A percentile compares a stretch with the other conserved stretches of the same genome.
Conservation (phyloP, 2,113 vertebrate genomes). For the Chloropsis hardwickii region DNA sequence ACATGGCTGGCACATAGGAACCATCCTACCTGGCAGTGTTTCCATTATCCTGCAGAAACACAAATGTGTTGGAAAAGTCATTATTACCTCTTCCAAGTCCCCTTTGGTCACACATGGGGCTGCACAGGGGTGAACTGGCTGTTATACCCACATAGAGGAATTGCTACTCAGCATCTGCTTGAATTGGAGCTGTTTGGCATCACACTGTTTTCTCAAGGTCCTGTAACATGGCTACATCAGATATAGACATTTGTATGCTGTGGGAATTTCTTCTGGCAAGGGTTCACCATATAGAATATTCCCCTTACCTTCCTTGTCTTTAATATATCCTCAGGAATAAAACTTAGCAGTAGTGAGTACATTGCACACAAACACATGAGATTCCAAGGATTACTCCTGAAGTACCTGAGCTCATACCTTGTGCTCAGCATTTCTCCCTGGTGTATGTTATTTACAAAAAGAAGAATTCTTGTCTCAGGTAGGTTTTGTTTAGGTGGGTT, state of each 20-base stretch:
- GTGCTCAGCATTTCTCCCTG: not conserved
- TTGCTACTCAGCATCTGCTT: not conserved
- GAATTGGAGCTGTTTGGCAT: not conserved
- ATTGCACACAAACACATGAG: not conserved
- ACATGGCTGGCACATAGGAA: fast-evolving
- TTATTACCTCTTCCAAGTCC: not conserved
- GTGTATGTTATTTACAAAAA: not conserved
- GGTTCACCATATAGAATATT: not conserved
- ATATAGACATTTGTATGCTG: not conserved
- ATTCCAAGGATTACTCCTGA: not conserved
- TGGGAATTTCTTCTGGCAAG: not conserved
- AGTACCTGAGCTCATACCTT: not conserved
- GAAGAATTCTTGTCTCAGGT: not conserved
- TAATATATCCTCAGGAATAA: not conserved
- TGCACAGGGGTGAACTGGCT: not conserved
- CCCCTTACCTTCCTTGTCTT: not conserved
- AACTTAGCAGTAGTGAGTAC: not conserved
- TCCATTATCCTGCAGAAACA: not conserved
- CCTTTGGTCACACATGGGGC: not conserved
- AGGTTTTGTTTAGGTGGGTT: not conserved
- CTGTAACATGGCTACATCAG: not conserved
- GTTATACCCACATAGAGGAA: not conserved
- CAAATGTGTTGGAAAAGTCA: not conserved
- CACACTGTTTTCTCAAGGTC: not conserved
- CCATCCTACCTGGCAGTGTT: not conserved